A percentile compares a stretch with the other conserved stretches of the same genome.
Conservation (phyloP, 2,113 vertebrate genomes). For the Lycaon pictus region DNA sequence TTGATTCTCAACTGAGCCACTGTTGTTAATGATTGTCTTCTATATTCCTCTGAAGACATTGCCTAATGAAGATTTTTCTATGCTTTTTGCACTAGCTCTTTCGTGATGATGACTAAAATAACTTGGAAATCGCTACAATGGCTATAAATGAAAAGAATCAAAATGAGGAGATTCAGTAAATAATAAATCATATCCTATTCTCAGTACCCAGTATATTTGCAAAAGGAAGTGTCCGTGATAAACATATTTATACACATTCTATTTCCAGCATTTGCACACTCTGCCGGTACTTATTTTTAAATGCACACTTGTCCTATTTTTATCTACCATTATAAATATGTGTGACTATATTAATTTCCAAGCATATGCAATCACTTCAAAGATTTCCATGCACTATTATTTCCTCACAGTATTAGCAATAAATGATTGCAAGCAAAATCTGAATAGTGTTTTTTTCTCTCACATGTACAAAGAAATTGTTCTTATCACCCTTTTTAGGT, state of each 20-base stretch:
- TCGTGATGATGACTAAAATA: conserved; percentile 43
- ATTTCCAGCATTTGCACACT: conserved; percentile 5
- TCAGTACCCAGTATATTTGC: conserved; percentile 39
- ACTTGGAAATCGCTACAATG: background rate
- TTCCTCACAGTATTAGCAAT: conserved; percentile 32
- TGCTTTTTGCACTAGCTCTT: conserved; percentile 13
- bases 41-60: background rate
- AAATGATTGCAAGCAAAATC: conserved; percentile 24
- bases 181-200: conserved; percentile 19
- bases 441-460: conserved; percentile 38
- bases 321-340: background rate
- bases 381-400: conserved; percentile 14
- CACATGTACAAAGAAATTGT: conserved; percentile 40
- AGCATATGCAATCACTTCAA: background rate
- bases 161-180: conserved; percentile 5
- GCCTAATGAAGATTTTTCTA: conserved; percentile 41
- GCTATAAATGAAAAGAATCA: conserved; percentile 62
- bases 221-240: background rate
- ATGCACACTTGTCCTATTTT: conserved; percentile 8
- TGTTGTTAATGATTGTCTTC: conserved; percentile 21
- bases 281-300: conserved; percentile 41
- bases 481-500: conserved; percentile 57
- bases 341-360: conserved; percentile 7
- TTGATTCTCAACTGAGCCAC: background rate
- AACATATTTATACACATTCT: conserved; percentile 27